Evolutionary conservation across 2,888 invertebrate genomes (phyloP).

Genomic region (Nomada fabriciana): DNA sequence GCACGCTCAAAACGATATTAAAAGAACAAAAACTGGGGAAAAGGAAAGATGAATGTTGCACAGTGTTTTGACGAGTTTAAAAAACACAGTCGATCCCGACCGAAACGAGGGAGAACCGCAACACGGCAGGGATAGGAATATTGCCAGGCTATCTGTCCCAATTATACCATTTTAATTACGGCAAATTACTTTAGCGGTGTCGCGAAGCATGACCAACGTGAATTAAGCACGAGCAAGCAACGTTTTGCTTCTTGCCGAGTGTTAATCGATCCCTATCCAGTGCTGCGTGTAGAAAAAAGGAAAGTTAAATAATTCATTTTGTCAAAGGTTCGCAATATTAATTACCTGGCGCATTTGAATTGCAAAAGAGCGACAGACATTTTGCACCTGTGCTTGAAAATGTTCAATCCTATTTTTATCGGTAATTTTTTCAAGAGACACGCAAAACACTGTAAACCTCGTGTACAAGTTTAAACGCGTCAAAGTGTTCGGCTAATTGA

Average conservation of each 20-base stretch:
- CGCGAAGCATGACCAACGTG: constrained; percentile 47
- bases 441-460: background rate
- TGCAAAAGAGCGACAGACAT: background rate
- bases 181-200: constrained; percentile 64
- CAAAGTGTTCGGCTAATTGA: background rate
- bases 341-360: background rate
- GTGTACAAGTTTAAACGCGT: background rate
- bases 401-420: background rate
- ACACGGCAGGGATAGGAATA: constrained; percentile 5
- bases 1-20: too few relatives aligned
- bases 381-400: background rate
- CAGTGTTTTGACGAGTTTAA: background rate
- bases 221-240: constrained; percentile 10
- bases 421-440: background rate
- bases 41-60: constrained; percentile 28
- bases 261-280: constrained; percentile 9
- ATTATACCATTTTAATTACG: constrained; percentile 71
- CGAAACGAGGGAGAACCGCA: constrained; percentile 3
- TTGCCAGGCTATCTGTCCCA: constrained; percentile 65
- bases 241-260: constrained; percentile 35
- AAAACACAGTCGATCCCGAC: constrained; percentile 1
- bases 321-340: background rate
- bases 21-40: too few relatives aligned
- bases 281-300: background rate
- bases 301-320: background rate